Evolutionary conservation across 2,888 invertebrate genomes (phyloP).

Genomic region (Platyscelio sp.): DNA sequence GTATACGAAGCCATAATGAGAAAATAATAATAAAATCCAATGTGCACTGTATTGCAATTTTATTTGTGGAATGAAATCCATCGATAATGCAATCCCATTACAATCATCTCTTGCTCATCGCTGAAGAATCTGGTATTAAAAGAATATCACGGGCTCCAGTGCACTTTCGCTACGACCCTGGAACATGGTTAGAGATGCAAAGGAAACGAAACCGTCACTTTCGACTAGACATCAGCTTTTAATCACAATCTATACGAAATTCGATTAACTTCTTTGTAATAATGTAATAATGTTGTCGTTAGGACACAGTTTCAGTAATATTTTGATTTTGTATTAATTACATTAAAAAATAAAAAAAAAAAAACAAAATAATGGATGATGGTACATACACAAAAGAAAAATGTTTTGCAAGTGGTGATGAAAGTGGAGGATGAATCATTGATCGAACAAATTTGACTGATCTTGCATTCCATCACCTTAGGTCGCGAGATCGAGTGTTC

Average conservation of each 20-base stretch:
- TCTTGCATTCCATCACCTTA: constrained; percentile 54
- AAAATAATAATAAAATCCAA: neutral
- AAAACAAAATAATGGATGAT: too few species aligned
- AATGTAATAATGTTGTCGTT: too few species aligned
- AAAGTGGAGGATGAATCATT: neutral
- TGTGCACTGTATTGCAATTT: neutral
- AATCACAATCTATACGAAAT: neutral
- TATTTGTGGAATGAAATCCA: neutral
- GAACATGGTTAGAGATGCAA: constrained; percentile 20
- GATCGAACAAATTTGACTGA: constrained; percentile 27
- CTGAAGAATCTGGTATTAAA: neutral
- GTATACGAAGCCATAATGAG: too few species aligned
- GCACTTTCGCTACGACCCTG: constrained; percentile 29
- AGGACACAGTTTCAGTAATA: too few species aligned
- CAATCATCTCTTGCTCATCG: neutral
- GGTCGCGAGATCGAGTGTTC: constrained; percentile 77
- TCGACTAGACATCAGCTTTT: neutral
- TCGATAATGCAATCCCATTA: constrained; percentile 1
- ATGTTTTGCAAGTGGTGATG: neutral
- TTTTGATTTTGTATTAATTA: too few species aligned
- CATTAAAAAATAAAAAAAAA: too few species aligned
- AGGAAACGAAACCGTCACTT: constrained; percentile 5
- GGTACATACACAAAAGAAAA: too few species aligned
- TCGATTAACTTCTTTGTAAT: too few species aligned
- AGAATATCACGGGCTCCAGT: neutral